Conservation (phyloP, 2,113 vertebrate genomes). For the Accipiter cooperii region DNA sequence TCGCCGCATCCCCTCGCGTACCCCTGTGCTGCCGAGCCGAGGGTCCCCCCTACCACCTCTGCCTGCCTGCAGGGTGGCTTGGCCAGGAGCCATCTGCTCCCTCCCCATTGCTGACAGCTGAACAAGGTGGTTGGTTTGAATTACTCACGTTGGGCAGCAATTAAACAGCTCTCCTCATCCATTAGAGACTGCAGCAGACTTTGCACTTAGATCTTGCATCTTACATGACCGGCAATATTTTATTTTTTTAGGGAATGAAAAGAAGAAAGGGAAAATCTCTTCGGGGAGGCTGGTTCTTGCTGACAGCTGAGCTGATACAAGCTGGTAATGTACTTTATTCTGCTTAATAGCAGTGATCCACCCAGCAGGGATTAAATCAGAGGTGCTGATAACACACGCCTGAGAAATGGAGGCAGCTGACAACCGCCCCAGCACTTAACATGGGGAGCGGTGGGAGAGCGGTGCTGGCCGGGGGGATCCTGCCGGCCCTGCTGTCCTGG, state of each 20-base stretch:
- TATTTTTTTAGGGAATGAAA: background rate
- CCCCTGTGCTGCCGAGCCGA: fast-evolving
- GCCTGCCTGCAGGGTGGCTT: background rate
- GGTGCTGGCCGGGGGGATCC: background rate
- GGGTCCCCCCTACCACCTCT: background rate
- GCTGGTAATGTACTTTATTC: background rate
- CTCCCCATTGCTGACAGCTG: background rate
- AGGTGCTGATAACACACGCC: background rate
- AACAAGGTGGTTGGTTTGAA: background rate
- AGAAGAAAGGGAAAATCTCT: slow-evolving; percentile 16
- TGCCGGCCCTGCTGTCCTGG: background rate
- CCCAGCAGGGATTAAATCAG: background rate
- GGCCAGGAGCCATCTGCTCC: background rate
- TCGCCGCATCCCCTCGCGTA: background rate
- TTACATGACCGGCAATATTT: background rate
- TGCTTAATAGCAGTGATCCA: background rate
- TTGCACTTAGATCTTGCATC: background rate
- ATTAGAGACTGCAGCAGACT: background rate
- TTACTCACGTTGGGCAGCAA: background rate
- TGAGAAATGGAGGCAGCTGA: background rate
- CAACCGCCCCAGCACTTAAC: fast-evolving
- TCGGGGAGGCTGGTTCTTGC: background rate
- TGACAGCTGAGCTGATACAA: background rate
- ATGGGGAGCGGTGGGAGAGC: background rate
- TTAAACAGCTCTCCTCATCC: background rate